Evolutionary conservation across 2,888 invertebrate species (phyloP).

Genomic region (Tenthredo notha): DNA sequence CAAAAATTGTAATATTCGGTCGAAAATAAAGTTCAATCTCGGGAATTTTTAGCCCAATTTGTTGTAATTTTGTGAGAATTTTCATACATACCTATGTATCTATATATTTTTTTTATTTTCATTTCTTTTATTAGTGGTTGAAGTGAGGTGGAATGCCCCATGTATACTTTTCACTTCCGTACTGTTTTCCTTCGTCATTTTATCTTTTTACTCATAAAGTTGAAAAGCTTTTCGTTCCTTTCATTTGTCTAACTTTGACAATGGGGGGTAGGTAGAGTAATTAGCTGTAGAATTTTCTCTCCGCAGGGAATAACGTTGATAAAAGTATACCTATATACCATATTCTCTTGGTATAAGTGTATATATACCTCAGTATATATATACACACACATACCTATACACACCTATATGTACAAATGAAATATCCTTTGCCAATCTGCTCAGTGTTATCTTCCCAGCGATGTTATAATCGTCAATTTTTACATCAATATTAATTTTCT

Average conservation of each 20-base stretch:
- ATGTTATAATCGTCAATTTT: not conserved
- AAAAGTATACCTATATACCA: not conserved
- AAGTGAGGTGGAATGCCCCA: no score
- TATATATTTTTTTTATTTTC: no score
- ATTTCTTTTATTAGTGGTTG: no score
- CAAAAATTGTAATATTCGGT: no score
- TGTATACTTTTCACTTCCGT: not conserved
- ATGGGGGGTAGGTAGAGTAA: slow-evolving; percentile 1
- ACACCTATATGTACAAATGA: not conserved
- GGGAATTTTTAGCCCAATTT: no score
- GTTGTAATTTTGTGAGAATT: no score
- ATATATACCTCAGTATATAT: not conserved
- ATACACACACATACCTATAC: no score
- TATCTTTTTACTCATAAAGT: not conserved
- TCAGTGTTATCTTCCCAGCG: not conserved
- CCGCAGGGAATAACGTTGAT: not conserved
- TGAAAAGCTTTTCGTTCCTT: not conserved
- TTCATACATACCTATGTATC: no score
- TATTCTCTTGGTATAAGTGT: not conserved
- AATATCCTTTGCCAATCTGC: not conserved
- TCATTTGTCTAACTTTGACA: slow-evolving; percentile 23
- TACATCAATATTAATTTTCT: not conserved
- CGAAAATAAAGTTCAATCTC: no score
- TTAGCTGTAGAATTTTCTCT: slow-evolving; percentile 14
- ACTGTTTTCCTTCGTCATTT: not conserved